phyloP scores from a whole-genome alignment of 2,113 vertebrate genomes.

The Rallus limicola region DNA sequence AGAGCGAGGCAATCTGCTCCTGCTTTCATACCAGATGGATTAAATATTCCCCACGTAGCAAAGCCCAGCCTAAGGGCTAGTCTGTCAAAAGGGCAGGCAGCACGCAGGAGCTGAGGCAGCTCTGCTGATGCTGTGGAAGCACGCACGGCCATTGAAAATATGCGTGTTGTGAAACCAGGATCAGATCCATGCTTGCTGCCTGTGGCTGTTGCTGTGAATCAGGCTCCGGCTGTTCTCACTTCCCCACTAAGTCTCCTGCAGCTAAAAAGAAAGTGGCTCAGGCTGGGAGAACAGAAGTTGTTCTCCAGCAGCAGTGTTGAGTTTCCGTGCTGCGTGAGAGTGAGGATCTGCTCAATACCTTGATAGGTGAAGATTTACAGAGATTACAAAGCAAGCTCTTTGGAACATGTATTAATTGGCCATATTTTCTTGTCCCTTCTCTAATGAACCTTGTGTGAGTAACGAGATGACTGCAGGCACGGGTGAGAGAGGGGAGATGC shows the following conservation, averaged over 20 bases:
- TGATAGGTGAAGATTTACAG: background rate
- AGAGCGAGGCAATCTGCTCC: background rate
- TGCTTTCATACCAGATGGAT: background rate
- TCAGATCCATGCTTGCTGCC: background rate
- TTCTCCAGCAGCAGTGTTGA: rapidly evolving
- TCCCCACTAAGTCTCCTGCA: background rate
- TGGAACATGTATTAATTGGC: rapidly evolving
- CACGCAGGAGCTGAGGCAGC: background rate
- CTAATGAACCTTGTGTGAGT: background rate
- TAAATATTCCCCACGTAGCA: background rate
- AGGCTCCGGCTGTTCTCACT: background rate
- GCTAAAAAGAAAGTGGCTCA: background rate
- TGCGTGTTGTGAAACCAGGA: rapidly evolving
- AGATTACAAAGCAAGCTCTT: background rate
- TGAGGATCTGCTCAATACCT: background rate
- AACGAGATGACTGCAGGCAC: rapidly evolving
- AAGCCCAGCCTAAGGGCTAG: background rate
- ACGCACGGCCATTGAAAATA: rapidly evolving
- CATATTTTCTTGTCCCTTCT: background rate
- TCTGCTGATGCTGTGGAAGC: background rate
- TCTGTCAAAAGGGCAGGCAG: background rate
- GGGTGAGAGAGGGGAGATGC: background rate
- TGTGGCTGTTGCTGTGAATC: rapidly evolving
- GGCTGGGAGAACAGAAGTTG: background rate
- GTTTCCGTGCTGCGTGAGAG: background rate